These are phyloP conservation scores for Daktulosphaira vitifoliae DNA, from an alignment of 1,140 invertebrate species.

Conservation along the genomic window DNA sequence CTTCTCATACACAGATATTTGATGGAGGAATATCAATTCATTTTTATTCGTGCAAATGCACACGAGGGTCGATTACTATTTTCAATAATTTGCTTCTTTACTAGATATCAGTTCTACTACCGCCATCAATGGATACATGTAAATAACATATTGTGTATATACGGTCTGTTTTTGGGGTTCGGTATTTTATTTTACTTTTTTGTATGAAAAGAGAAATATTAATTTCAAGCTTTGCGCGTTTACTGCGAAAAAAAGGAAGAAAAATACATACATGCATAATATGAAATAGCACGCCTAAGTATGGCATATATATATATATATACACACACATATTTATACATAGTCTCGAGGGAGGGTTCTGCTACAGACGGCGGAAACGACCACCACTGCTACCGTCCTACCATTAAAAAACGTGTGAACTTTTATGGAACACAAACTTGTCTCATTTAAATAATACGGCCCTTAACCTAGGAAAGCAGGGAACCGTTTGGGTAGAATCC, in stretches of 20 bases:
- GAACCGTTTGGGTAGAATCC: slow-evolving; percentile 11
- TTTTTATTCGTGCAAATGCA: slow-evolving; percentile 21
- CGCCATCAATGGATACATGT: background rate
- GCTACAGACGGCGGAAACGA: too few relatives aligned
- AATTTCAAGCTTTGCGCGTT: slow-evolving; percentile 22
- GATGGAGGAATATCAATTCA: slow-evolving; percentile 26
- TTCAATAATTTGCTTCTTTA: slow-evolving; percentile 16
- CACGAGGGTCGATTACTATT: slow-evolving; percentile 26
- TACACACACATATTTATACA: background rate
- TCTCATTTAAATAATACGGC: slow-evolving; percentile 29
- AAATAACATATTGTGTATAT: background rate
- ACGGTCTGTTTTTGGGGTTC: background rate
- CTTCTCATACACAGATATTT: background rate
- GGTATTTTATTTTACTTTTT: background rate
- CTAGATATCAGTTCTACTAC: too few relatives aligned
- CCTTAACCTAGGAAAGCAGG: background rate
- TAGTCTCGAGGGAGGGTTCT: too few relatives aligned
- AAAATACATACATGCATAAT: background rate
- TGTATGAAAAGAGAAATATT: slow-evolving; percentile 5
- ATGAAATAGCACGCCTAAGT: too few relatives aligned
- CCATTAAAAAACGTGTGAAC: slow-evolving; percentile 16
- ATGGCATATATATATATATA: background rate
- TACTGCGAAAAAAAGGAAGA: slow-evolving; percentile 15
- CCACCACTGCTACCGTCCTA: too few relatives aligned
- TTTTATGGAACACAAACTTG: slow-evolving; percentile 2